Conservation (phyloP, 1,140 invertebrate genomes). For the Rhopalosiphum padi region DNA sequence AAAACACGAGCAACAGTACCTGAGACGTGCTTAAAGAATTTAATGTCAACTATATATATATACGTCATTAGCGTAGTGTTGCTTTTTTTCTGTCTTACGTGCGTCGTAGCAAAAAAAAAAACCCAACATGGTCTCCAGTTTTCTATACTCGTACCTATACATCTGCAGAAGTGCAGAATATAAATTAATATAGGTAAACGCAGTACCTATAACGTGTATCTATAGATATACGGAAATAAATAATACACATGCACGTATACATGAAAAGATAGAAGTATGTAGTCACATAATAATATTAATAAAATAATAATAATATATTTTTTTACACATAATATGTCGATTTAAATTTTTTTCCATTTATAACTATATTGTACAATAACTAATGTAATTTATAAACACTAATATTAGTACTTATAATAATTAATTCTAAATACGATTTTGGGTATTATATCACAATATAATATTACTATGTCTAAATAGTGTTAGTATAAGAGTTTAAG, state of each 20-base stretch:
- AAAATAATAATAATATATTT: background rate
- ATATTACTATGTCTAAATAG: background rate
- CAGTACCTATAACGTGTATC: background rate
- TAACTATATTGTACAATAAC: background rate
- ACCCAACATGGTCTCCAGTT: background rate
- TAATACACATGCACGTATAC: background rate
- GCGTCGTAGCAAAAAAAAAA: background rate
- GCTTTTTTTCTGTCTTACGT: background rate
- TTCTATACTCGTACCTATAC: background rate
- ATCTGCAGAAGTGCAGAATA: background rate
- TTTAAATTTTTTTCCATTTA: background rate
- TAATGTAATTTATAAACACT: background rate
- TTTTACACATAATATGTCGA: background rate
- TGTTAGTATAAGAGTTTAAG: background rate
- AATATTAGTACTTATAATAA: background rate
- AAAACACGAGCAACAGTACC: conserved; percentile 25
- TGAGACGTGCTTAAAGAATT: conserved; percentile 34
- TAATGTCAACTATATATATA: background rate
- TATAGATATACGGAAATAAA: background rate
- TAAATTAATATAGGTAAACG: background rate
- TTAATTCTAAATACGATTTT: background rate
- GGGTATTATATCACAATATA: background rate
- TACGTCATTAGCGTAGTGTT: conserved; percentile 25
- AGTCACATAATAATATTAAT: background rate
- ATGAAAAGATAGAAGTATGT: background rate